Conservation (phyloP, 2,888 invertebrate species). For the Choristoneura rosaceana region DNA sequence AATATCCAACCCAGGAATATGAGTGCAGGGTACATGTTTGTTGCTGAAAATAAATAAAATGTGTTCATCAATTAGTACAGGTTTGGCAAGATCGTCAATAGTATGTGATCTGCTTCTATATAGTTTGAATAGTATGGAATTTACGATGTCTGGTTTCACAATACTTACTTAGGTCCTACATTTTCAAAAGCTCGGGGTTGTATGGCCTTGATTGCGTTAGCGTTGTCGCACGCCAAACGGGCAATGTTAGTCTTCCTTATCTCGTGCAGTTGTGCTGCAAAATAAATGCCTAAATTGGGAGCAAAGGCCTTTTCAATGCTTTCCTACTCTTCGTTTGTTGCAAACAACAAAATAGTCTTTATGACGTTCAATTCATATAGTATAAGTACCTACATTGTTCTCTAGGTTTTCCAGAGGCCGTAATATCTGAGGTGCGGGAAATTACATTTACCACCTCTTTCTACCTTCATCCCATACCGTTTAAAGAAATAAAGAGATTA, state of each 20-base stretch:
- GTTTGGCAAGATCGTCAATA: background rate
- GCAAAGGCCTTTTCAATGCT: background rate
- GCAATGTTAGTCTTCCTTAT: slow-evolving; percentile 71
- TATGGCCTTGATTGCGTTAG: slow-evolving; percentile 68
- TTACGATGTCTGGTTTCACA: background rate
- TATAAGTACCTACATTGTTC: no score
- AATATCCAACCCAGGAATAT: slow-evolving; percentile 59
- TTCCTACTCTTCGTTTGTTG: no score
- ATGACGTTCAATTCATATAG: no score
- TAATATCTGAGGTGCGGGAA: no score
- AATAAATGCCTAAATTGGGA: slow-evolving; percentile 5
- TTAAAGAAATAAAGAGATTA: no score
- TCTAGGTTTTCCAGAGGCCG: no score
- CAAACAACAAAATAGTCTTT: no score
- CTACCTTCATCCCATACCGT: no score
- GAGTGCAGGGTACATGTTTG: slow-evolving; percentile 58
- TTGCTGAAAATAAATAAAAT: slow-evolving; percentile 57
- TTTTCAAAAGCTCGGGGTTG: slow-evolving; percentile 68
- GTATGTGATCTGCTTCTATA: background rate
- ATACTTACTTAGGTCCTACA: slow-evolving; percentile 58
- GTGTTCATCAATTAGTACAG: background rate
- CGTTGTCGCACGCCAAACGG: slow-evolving; percentile 70
- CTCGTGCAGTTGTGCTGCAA: slow-evolving; percentile 66
- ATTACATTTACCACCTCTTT: no score
- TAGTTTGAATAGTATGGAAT: background rate